Conservation (phyloP, 2,113 vertebrate species). For the Orycteropus afer region DNA sequence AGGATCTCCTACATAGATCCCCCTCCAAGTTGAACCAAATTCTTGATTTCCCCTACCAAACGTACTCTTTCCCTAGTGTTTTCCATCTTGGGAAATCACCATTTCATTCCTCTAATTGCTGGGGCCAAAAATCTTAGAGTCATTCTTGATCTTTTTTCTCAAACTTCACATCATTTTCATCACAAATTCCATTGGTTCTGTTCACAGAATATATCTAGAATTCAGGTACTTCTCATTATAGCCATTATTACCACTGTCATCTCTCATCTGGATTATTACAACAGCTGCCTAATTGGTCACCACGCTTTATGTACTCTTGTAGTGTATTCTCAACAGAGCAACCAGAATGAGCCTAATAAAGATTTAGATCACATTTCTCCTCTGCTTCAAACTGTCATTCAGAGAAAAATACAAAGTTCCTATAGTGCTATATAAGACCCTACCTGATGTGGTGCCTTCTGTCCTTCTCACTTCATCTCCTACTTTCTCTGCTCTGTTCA, state of each 20-base stretch:
- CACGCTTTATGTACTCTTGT: background rate
- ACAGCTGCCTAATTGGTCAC: background rate
- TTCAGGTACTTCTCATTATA: background rate
- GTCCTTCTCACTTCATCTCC: background rate
- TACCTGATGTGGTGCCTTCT: background rate
- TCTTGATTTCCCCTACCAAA: background rate
- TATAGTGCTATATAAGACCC: background rate
- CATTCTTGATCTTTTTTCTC: slow-evolving; percentile 2
- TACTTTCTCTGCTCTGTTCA: background rate
- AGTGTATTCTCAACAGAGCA: background rate
- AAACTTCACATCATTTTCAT: background rate
- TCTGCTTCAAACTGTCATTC: background rate
- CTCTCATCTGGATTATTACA: no score
- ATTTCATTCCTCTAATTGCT: background rate
- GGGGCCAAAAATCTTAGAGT: background rate
- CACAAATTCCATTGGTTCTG: background rate
- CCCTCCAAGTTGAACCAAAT: background rate
- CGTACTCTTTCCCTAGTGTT: background rate
- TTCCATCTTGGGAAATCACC: background rate
- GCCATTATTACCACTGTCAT: background rate
- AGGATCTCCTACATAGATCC: no score
- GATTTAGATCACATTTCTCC: background rate
- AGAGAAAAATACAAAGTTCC: slow-evolving; percentile 4
- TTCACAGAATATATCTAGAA: background rate
- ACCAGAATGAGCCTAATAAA: background rate